Evolutionary conservation across 2,797 vertebrate species (phyloP).

Genomic region (Phrynocephalus forsythii): DNA sequence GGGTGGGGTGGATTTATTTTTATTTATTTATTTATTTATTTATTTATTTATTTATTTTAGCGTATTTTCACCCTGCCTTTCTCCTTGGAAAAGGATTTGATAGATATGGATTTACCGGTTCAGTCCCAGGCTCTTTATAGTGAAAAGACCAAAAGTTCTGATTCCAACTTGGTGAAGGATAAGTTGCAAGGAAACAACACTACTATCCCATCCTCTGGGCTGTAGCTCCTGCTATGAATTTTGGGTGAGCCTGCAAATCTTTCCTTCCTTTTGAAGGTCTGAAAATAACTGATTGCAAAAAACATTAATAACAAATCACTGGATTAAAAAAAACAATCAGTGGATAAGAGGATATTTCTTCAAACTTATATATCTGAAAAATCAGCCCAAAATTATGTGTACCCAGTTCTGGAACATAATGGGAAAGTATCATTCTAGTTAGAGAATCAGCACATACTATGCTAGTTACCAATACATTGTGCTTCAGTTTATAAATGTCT

Average conservation of each 20-base stretch:
- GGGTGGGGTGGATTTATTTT: no score
- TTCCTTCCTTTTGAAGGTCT: no score
- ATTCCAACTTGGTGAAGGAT: background rate
- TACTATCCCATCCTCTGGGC: no score
- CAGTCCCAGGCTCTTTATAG: background rate
- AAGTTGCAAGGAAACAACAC: background rate
- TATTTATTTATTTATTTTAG: no score
- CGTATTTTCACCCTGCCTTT: no score
- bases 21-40: no score
- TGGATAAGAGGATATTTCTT: background rate
- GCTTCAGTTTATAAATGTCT: constrained; percentile 58
- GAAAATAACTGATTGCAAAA: no score
- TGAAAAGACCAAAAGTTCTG: background rate
- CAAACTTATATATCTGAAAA: background rate
- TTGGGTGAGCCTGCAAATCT: no score
- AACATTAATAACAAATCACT: background rate
- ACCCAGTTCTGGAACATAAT: background rate
- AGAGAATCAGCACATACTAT: background rate
- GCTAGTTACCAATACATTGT: constrained; percentile 10
- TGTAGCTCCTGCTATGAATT: no score
- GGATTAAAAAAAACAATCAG: background rate
- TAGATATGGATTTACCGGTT: no score
- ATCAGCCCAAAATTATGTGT: background rate
- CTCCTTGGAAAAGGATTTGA: no score
- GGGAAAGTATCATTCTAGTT: background rate